Conservation (phyloP, 1,140 invertebrate genomes). For the Ceratosolen fusciceps region DNA sequence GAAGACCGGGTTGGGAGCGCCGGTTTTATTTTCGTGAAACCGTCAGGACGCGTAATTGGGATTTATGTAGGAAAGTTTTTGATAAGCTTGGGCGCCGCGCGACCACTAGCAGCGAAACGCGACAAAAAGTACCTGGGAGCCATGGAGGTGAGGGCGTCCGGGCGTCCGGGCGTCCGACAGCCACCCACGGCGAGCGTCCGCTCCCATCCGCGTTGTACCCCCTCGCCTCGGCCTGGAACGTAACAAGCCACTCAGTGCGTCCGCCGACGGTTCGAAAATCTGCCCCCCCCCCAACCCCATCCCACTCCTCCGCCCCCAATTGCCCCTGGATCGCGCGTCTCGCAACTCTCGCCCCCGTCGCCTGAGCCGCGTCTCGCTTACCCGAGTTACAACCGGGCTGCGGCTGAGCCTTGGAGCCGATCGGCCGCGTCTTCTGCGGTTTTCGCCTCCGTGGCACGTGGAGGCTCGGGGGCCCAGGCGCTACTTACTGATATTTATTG, state of each 20-base stretch:
- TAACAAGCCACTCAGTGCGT: too few species aligned
- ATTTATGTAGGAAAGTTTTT: constrained; percentile 15
- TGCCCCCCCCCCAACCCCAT: too few species aligned
- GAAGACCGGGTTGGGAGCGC: background rate
- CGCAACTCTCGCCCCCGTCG: constrained; percentile 29
- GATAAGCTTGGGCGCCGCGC: constrained; percentile 3
- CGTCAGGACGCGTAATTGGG: constrained; percentile 17
- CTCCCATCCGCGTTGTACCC: too few species aligned
- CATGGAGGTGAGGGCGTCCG: too few species aligned
- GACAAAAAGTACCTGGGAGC: background rate
- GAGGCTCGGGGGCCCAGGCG: constrained; percentile 38
- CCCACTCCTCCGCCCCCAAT: too few species aligned
- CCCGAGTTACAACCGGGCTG: constrained; percentile 19
- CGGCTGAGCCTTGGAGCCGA: background rate
- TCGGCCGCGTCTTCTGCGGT: constrained; percentile 27
- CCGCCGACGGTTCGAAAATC: too few species aligned
- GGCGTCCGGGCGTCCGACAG: too few species aligned
- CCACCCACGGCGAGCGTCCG: too few species aligned
- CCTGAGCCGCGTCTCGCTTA: background rate
- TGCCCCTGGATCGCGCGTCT: constrained; percentile 44
- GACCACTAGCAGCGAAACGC: background rate
- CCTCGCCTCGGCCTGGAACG: too few species aligned
- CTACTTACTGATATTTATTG: constrained; percentile 70
- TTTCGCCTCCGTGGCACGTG: constrained; percentile 10
- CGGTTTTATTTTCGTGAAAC: background rate